Conservation (phyloP, 2,888 invertebrate genomes). For the Drosophila monieri region DNA sequence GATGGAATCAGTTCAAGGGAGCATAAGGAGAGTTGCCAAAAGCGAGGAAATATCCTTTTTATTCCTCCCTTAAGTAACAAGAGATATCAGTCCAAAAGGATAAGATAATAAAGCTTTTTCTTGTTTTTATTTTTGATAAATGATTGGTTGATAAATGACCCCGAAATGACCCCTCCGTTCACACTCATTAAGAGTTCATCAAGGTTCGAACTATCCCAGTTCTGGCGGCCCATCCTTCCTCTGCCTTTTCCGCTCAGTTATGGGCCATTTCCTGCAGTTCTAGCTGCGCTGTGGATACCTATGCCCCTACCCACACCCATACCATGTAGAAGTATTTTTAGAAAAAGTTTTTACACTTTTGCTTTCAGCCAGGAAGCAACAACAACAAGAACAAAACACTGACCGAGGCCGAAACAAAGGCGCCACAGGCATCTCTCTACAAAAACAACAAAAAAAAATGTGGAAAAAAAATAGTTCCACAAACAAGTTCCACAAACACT, state of each 20-base stretch:
- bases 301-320: too few species aligned
- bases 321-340: constrained; percentile 53
- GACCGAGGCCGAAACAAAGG: constrained; percentile 45
- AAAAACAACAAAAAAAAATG: neutral
- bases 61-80: neutral
- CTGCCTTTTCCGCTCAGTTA: constrained; percentile 28
- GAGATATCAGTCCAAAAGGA: neutral
- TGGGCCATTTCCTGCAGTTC: constrained; percentile 35
- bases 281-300: neutral
- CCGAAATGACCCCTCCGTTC: constrained; percentile 2
- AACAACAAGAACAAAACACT: neutral
- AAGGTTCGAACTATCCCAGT: constrained; percentile 13
- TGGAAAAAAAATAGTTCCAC: constrained; percentile 4
- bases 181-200: constrained; percentile 28
- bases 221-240: neutral
- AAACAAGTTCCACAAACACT: constrained; percentile 29
- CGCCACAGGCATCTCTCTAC: constrained; percentile 14
- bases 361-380: constrained; percentile 43
- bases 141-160: constrained; percentile 22
- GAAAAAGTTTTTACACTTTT: constrained; percentile 55
- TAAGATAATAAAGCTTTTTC: neutral
- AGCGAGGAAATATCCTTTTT: neutral
- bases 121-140: constrained; percentile 5
- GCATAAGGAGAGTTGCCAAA: constrained; percentile 1
- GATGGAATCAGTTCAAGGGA: constrained; percentile 10